A percentile compares a stretch with the other conserved stretches of the same genome.
These are phyloP conservation scores for Orchesella flavescens DNA, from an alignment of 2,888 invertebrate species.

Conservation along the genomic window DNA sequence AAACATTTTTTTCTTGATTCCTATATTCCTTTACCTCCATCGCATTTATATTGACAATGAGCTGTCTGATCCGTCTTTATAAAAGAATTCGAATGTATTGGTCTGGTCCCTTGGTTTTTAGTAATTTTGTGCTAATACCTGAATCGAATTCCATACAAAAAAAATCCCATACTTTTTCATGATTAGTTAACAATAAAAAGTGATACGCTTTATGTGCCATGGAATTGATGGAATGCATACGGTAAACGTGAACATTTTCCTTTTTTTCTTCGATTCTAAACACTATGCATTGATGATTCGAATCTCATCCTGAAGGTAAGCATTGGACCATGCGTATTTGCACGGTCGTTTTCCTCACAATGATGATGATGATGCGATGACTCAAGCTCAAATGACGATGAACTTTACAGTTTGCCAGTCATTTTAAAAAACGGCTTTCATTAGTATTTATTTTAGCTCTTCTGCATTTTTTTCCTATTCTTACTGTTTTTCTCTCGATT, in stretches of 20 bases:
- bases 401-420: constrained; percentile 52
- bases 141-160: constrained; percentile 49
- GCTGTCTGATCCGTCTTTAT: constrained; percentile 43
- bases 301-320: constrained; percentile 55
- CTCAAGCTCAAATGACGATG: constrained; percentile 20
- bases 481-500: constrained; percentile 10
- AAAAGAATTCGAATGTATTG: constrained; percentile 27
- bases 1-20: constrained; percentile 5
- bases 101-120: background rate
- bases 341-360: constrained; percentile 60
- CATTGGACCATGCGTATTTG: constrained; percentile 61
- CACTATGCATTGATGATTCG: background rate
- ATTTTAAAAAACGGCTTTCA: constrained; percentile 24
- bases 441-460: too few relatives aligned
- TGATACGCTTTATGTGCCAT: constrained; percentile 12
- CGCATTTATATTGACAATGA: constrained; percentile 48
- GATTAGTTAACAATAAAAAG: constrained; percentile 43
- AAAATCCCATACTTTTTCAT: constrained; percentile 35
- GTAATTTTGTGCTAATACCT: constrained; percentile 53
- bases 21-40: constrained; percentile 5
- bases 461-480: constrained; percentile 18
- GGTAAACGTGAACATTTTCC: constrained; percentile 2
- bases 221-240: background rate
- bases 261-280: constrained; percentile 13
- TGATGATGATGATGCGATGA: too few relatives aligned